Percentiles rank a stretch among this genome's conserved stretches.
Conservation (phyloP, 2,888 invertebrate genomes). For the Philhelius pedissequus region DNA sequence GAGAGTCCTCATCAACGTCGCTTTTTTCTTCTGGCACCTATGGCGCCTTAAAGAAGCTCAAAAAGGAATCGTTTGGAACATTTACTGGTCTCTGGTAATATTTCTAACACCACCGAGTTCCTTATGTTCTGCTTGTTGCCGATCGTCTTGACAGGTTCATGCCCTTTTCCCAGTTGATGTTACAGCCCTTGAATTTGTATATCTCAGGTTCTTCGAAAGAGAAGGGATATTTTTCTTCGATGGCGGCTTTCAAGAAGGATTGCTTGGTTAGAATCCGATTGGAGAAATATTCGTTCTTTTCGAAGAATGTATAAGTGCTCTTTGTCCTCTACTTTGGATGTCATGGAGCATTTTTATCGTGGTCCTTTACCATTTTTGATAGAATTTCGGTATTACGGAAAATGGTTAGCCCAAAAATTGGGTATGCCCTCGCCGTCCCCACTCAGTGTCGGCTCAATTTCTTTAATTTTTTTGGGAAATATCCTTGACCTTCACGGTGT, state of each 20-base stretch:
- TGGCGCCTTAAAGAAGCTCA: slow-evolving; percentile 99
- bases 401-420: slow-evolving; percentile 94
- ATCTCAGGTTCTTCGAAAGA: slow-evolving; percentile 94
- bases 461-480: slow-evolving; percentile 68
- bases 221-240: slow-evolving; percentile 94
- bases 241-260: slow-evolving; percentile 94
- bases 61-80: slow-evolving; percentile 99
- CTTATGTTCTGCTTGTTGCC: slow-evolving; percentile 99
- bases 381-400: slow-evolving; percentile 91
- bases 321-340: slow-evolving; percentile 76
- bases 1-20: slow-evolving; percentile 93
- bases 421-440: slow-evolving; percentile 93
- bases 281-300: slow-evolving; percentile 94
- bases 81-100: slow-evolving; percentile 95
- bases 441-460: slow-evolving; percentile 86
- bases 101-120: slow-evolving; percentile 94
- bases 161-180: slow-evolving; percentile 98
- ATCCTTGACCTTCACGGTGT: slow-evolving; percentile 79
- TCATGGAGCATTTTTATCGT: slow-evolving; percentile 82
- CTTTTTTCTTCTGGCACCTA: slow-evolving; percentile 89
- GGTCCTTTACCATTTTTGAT: slow-evolving; percentile 95
- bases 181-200: slow-evolving; percentile 84
- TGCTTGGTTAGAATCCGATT: slow-evolving; percentile 93
- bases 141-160: slow-evolving; percentile 98
- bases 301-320: slow-evolving; percentile 84